A percentile compares a stretch with the other conserved stretches of the same genome.
These are phyloP conservation scores for Zosterops lateralis DNA, from an alignment of 2,113 vertebrate species.

Conservation along the genomic window DNA sequence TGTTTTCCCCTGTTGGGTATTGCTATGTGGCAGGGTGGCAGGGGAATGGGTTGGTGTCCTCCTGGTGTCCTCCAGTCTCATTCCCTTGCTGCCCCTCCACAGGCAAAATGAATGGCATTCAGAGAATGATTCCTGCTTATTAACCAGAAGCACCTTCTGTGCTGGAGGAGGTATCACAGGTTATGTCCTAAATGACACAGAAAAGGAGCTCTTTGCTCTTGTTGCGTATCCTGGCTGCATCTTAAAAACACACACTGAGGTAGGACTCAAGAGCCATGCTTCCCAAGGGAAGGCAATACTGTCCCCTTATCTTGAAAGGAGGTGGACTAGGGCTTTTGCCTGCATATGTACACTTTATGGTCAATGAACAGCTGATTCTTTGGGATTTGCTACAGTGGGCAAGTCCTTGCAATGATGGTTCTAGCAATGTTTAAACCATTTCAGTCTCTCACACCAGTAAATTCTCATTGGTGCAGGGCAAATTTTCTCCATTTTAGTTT, in stretches of 20 bases:
- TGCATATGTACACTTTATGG: background rate
- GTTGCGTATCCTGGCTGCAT: background rate
- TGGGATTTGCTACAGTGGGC: background rate
- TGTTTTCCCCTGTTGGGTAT: background rate
- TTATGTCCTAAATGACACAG: background rate
- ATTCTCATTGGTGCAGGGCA: background rate
- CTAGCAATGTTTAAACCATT: background rate
- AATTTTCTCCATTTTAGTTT: background rate
- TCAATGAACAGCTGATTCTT: background rate
- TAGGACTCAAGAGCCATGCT: background rate
- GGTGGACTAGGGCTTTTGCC: background rate
- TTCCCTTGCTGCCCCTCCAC: background rate
- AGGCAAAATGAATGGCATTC: background rate
- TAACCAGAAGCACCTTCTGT: background rate
- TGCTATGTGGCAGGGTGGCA: background rate
- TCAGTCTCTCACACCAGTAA: background rate
- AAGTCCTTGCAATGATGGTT: background rate
- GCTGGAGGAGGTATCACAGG: background rate
- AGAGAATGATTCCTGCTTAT: background rate
- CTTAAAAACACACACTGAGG: background rate
- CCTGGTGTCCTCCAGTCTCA: background rate
- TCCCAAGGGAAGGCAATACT: background rate
- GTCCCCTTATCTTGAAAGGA: background rate
- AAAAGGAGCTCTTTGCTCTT: background rate
- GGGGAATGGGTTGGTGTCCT: background rate